Percentiles rank a stretch among this genome's conserved stretches.
phyloP scores from a whole-genome alignment of 2,113 vertebrate genomes.

The Tauraco erythrolophus region DNA sequence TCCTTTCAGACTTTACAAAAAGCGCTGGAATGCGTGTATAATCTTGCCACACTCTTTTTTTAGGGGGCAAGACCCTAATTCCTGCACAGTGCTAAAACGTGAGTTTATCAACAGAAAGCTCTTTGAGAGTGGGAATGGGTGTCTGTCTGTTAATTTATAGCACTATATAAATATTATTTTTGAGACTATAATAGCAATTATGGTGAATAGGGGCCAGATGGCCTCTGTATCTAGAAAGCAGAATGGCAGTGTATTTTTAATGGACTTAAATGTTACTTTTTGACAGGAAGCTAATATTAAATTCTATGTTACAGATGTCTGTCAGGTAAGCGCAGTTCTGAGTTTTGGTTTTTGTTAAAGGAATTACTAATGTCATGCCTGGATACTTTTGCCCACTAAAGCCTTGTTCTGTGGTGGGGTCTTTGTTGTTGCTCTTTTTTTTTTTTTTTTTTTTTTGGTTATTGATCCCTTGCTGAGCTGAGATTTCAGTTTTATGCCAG shows the following conservation, averaged over 20 bases:
- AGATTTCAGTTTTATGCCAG: constrained; percentile 95
- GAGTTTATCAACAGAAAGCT: not conserved
- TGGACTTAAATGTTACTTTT: constrained; percentile 72
- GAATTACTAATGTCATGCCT: constrained; percentile 77
- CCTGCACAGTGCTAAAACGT: not conserved
- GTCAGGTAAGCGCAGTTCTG: constrained; percentile 57
- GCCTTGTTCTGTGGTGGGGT: constrained; percentile 60
- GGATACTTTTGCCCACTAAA: constrained; percentile 74
- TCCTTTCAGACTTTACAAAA: constrained; percentile 7
- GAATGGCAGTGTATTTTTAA: constrained; percentile 73
- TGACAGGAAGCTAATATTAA: constrained; percentile 72
- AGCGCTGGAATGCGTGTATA: not conserved
- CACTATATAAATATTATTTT: constrained; percentile 63
- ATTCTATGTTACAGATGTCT: constrained; percentile 62
- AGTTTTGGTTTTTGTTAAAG: constrained; percentile 75
- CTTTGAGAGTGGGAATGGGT: constrained; percentile 12
- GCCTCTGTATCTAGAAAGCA: constrained; percentile 65
- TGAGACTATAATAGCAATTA: constrained; percentile 57
- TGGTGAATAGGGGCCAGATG: constrained; percentile 66
- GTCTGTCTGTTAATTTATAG: constrained; percentile 32
- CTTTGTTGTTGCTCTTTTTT: constrained; percentile 48
- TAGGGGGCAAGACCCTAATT: not conserved
- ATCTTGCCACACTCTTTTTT: not conserved
- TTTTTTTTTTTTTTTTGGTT: constrained; percentile 79
- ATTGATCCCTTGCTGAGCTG: constrained; percentile 98